phyloP scores from a whole-genome alignment of 2,888 invertebrate genomes.

The Colostygia pectinataria region DNA sequence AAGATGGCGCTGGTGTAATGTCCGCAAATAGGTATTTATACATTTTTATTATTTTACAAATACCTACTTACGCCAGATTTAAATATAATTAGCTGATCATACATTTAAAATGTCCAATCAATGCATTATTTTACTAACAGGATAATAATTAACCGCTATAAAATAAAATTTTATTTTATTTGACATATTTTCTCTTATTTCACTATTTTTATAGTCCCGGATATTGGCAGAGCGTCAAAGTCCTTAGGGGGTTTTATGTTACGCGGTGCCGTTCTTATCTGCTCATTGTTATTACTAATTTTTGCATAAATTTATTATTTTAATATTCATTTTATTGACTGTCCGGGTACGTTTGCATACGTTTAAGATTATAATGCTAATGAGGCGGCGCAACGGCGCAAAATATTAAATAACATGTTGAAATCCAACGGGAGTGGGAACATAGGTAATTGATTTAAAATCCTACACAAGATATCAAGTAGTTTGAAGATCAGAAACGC shows the following conservation, averaged over 20 bases:
- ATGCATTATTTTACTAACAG: no score
- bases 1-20: no score
- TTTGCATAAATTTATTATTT: slow-evolving; percentile 15
- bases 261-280: slow-evolving; percentile 6
- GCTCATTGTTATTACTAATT: slow-evolving; percentile 16
- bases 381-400: background rate
- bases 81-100: no score
- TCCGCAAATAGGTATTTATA: no score
- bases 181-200: background rate
- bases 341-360: slow-evolving; percentile 8
- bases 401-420: background rate
- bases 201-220: background rate
- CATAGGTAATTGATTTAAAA: no score
- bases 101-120: no score
- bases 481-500: no score
- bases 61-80: no score
- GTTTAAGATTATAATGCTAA: background rate
- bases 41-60: no score
- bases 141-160: no score
- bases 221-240: slow-evolving; percentile 11
- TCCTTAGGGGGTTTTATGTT: slow-evolving; percentile 18
- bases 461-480: no score
- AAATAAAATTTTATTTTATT: background rate
- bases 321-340: slow-evolving; percentile 6
- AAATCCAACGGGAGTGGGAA: no score